These are phyloP conservation scores for Dolichoris vasculosae DNA, from an alignment of 1,140 invertebrate species.

Conservation along the genomic window DNA sequence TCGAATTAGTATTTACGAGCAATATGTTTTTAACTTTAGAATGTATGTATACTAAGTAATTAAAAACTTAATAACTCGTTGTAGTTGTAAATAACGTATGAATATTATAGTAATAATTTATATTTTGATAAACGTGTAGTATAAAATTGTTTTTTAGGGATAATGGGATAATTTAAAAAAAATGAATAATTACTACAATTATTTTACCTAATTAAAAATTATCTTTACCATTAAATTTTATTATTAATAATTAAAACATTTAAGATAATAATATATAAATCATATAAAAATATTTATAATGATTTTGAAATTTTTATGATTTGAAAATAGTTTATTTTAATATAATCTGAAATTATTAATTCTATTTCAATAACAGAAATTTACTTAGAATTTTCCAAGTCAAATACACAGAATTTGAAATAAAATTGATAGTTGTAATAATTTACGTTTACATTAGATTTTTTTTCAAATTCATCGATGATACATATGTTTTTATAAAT, in stretches of 20 bases:
- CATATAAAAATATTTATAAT: no score
- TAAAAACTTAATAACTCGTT: background rate
- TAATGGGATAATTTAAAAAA: no score
- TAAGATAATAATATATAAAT: no score
- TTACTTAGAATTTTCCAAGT: background rate
- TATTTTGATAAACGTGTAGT: background rate
- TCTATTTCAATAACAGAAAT: background rate
- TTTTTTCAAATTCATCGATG: background rate
- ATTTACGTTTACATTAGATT: background rate
- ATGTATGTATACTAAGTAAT: background rate
- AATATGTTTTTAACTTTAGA: background rate
- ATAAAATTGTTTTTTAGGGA: no score
- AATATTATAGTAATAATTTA: background rate
- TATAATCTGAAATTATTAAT: no score
- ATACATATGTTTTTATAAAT: background rate
- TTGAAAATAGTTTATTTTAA: no score
- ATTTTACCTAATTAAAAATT: no score
- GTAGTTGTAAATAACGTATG: background rate
- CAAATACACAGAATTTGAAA: background rate
- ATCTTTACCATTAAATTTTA: no score
- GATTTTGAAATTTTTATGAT: no score
- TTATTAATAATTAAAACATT: no score
- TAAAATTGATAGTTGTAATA: background rate
- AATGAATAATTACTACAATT: no score
- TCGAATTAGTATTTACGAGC: background rate